Evolutionary conservation across 2,888 invertebrate genomes (phyloP).

Genomic region (Brachypalpus laphriformis): DNA sequence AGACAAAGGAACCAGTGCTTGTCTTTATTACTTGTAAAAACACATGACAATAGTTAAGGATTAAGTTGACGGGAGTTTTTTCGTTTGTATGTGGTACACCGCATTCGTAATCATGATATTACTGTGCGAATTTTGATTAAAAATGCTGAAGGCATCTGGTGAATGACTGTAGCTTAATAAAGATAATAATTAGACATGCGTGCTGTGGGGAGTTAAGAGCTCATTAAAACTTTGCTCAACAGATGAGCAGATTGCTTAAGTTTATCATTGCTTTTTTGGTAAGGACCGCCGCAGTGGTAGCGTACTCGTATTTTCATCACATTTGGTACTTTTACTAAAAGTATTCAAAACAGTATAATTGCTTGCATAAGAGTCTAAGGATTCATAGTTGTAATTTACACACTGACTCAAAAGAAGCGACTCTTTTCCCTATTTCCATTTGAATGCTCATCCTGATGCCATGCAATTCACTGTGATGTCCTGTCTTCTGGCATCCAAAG

Average conservation of each 20-base stretch:
- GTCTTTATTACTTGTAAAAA: slow-evolving; percentile 12
- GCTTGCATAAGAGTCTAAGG: too few relatives aligned
- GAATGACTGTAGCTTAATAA: neutral
- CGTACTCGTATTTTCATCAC: neutral
- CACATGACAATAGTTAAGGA: slow-evolving; percentile 26
- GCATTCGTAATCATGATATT: neutral
- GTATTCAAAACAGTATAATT: too few relatives aligned
- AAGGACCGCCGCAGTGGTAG: neutral
- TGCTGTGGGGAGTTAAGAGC: neutral
- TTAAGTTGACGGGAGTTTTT: neutral
- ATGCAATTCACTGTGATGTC: too few relatives aligned
- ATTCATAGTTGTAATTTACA: too few relatives aligned
- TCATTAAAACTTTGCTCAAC: neutral
- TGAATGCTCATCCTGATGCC: too few relatives aligned
- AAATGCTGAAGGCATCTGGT: neutral
- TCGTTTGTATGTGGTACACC: neutral
- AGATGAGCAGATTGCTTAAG: neutral
- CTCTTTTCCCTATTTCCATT: too few relatives aligned
- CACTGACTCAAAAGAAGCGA: too few relatives aligned
- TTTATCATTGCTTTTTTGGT: neutral
- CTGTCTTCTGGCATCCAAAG: too few relatives aligned
- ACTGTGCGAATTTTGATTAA: neutral
- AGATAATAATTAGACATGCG: neutral
- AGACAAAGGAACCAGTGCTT: neutral
- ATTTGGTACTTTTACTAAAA: too few relatives aligned